These are phyloP conservation scores for Pelodiscus sinensis DNA, from an alignment of 2,113 vertebrate genomes.

Conservation along the genomic window DNA sequence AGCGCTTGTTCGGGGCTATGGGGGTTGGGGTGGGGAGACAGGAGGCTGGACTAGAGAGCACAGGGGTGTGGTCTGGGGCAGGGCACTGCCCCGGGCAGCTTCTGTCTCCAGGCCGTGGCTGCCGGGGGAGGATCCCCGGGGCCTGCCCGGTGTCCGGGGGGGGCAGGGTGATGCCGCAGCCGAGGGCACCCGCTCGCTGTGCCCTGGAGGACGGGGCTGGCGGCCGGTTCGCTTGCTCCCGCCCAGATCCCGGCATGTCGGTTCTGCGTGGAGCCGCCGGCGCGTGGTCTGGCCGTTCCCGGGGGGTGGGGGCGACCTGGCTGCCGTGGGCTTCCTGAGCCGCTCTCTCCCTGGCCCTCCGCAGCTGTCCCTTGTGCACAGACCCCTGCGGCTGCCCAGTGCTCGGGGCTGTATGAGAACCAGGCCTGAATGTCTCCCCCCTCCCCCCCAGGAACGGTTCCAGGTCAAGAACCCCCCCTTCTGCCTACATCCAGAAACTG, in stretches of 20 bases:
- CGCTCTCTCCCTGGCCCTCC: not conserved
- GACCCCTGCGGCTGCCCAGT: not conserved
- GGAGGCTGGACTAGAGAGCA: not conserved
- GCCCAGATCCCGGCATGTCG: not conserved
- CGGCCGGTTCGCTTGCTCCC: not conserved
- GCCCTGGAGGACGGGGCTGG: not conserved
- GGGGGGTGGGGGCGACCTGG: not conserved
- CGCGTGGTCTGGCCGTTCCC: not conserved
- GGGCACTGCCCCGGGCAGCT: not conserved
- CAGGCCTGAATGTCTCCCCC: not conserved
- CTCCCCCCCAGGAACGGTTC: slow-evolving; percentile 86
- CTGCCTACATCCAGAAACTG: slow-evolving; percentile 92
- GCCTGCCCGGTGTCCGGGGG: no score
- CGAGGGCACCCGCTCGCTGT: no score
- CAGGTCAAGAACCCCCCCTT: slow-evolving; percentile 92
- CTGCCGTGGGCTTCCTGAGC: no score
- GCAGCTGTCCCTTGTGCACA: not conserved
- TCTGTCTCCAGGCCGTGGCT: not conserved
- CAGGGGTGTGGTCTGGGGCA: not conserved
- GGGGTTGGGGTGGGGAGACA: not conserved
- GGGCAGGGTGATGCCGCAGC: no score
- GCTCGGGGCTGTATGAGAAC: not conserved
- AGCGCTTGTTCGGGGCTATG: no score
- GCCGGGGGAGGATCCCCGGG: not conserved
- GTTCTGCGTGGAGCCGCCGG: not conserved